Conservation (phyloP, 2,113 vertebrate species). For the Romanogobio albipinnatus region DNA sequence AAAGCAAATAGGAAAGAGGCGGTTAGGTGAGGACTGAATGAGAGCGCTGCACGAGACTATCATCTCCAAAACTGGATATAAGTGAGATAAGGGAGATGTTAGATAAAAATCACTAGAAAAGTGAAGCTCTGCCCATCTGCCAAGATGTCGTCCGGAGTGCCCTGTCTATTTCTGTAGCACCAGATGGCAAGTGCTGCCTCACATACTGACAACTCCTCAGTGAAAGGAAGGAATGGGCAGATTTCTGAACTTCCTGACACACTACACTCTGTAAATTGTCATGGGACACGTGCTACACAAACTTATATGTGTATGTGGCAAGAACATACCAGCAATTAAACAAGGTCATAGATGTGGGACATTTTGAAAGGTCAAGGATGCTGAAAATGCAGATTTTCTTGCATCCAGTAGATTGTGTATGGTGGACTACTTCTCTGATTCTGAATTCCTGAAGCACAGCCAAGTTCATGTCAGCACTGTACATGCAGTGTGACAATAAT, state of each 20-base stretch:
- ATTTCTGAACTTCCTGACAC: slow-evolving; percentile 70
- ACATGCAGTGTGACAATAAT: background rate
- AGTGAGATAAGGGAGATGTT: background rate
- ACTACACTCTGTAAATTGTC: slow-evolving; percentile 36
- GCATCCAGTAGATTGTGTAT: background rate
- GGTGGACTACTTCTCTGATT: slow-evolving; percentile 25
- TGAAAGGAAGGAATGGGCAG: slow-evolving; percentile 77
- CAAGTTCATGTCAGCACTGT: slow-evolving; percentile 33
- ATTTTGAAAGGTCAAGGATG: background rate
- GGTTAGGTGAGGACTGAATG: background rate
- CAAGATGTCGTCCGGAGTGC: slow-evolving; percentile 70
- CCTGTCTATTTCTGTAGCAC: slow-evolving; percentile 77
- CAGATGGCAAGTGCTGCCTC: slow-evolving; percentile 75
- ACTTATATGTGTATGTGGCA: background rate
- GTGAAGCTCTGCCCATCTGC: slow-evolving; percentile 59
- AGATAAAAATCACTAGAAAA: slow-evolving; percentile 53
- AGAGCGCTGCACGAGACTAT: background rate
- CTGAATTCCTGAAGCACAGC: slow-evolving; percentile 2
- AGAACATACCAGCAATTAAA: no score
- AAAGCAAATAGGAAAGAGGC: background rate
- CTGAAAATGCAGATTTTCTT: background rate
- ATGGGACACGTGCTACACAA: slow-evolving; percentile 54
- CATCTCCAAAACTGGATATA: background rate
- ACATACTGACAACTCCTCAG: slow-evolving; percentile 75
- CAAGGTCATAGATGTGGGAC: no score